Conservation (phyloP, 1,140 invertebrate species). For the Apis dorsata region DNA sequence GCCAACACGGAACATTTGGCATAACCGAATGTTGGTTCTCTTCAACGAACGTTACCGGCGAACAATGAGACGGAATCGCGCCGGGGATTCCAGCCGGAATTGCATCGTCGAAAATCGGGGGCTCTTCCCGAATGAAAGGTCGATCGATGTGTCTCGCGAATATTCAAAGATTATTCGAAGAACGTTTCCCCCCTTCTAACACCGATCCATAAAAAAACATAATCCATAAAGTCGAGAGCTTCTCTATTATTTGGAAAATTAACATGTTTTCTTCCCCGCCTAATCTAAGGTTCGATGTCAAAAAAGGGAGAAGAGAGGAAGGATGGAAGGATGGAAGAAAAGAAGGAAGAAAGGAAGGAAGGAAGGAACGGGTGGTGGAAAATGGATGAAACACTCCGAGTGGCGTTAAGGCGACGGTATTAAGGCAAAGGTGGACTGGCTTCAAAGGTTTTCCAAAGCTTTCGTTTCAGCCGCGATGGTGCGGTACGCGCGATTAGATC, state of each 20-base stretch:
- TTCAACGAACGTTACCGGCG: slow-evolving; percentile 45
- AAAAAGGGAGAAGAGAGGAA: not conserved
- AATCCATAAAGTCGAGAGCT: too few relatives aligned
- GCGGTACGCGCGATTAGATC: slow-evolving; percentile 74
- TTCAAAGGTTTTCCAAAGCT: slow-evolving; percentile 72
- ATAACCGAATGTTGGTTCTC: slow-evolving; percentile 8
- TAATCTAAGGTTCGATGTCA: too few relatives aligned
- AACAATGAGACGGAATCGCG: slow-evolving; percentile 67
- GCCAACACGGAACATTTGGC: slow-evolving; percentile 66
- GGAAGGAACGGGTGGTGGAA: too few relatives aligned
- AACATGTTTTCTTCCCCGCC: too few relatives aligned
- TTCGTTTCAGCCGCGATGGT: slow-evolving; percentile 66
- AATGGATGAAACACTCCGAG: slow-evolving; percentile 12
- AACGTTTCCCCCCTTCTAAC: not conserved
- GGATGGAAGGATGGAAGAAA: too few relatives aligned
- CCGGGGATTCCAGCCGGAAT: slow-evolving; percentile 68
- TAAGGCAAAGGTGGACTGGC: slow-evolving; percentile 56
- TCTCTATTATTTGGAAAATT: too few relatives aligned
- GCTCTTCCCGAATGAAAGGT: slow-evolving; percentile 12
- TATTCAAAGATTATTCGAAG: slow-evolving; percentile 18
- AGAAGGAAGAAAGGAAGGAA: too few relatives aligned
- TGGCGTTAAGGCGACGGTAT: slow-evolving; percentile 70
- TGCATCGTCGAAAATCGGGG: slow-evolving; percentile 53
- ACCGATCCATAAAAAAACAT: too few relatives aligned
- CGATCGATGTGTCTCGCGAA: slow-evolving; percentile 56